Conservation (phyloP, 1,140 invertebrate genomes). For the Mycetomoellerius zeteki region DNA sequence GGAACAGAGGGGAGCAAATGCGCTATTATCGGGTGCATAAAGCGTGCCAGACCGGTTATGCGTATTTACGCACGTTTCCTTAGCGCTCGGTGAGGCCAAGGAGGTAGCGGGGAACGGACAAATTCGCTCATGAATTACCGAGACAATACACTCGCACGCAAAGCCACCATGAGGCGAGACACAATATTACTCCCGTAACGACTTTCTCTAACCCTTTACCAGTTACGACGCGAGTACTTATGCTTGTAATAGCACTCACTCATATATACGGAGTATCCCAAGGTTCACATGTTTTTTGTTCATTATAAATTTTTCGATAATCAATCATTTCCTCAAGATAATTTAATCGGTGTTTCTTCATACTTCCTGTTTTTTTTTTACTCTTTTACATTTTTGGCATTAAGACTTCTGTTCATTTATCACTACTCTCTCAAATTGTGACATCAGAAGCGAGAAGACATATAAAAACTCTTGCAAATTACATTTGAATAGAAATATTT, state of each 20-base stretch:
- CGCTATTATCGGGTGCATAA: constrained; percentile 53
- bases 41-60: constrained; percentile 48
- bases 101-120: neutral
- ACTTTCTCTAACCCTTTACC: constrained; percentile 19
- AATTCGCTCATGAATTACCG: constrained; percentile 41
- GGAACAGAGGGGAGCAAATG: constrained; percentile 46
- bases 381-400: neutral
- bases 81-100: neutral
- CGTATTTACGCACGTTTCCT: constrained; percentile 53
- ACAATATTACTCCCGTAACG: constrained; percentile 40
- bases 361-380: neutral
- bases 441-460: too few species aligned
- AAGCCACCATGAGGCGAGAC: constrained; percentile 39
- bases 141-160: constrained; percentile 35
- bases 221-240: constrained; percentile 4
- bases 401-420: too few species aligned
- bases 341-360: neutral
- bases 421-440: too few species aligned
- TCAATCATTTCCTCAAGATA: neutral
- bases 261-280: neutral
- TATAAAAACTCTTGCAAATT: too few species aligned
- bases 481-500: too few species aligned
- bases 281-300: constrained; percentile 14
- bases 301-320: neutral
- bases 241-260: neutral